Evolutionary conservation across 1,140 invertebrate species (phyloP), one percentile per base, ranked within the genome.

Genomic region (Leucophenga varia): DNA sequence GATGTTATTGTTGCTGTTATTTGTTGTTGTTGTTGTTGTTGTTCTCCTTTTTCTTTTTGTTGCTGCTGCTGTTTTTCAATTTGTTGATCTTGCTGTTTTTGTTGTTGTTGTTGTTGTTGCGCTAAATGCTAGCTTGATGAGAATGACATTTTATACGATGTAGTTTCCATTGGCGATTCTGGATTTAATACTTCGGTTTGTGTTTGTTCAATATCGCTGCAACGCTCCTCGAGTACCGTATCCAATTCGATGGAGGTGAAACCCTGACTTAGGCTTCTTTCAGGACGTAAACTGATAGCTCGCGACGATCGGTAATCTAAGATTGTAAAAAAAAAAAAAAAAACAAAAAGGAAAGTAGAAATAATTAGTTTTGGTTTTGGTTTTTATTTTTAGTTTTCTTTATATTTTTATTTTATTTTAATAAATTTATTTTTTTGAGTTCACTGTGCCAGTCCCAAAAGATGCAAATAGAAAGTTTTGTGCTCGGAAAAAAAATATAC

Each of bases 151-250:
- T 69, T 69, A 43, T 65, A 65, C 47, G 70, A 73, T 25, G 55
- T 60, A 35, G 70, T 63, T 35, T 73, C 71, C 61, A 70, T 55
- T 31, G 72, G 68, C 14, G 72, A 74, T 42, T 74, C 69, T 20
- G 72, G 48, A 49, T 71, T 71, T 1, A 74, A 47, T 17, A 72
- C 64, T 57, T 72, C 64, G 21, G 76, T 76, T 54, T 77, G 76
- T 12, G 83, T 86, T 67, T 84, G 83, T 68, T 91, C 87, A 7
- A 85, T 84, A 68, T 90, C 88, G 19, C 80, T 82, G 22, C 80
- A 81, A 49, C 86, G 80, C 64, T 90, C 89, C 69, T 91, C 89
- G 12, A 90, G 79, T 9, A 90, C 89, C 0, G 89, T 91, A 64
- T 89, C 88, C 57, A 90, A 76, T 67, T 91, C 88, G 22, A 88